phyloP scores from a whole-genome alignment of 2,888 invertebrate species.

The Scaptomyza cyrtandrae region DNA sequence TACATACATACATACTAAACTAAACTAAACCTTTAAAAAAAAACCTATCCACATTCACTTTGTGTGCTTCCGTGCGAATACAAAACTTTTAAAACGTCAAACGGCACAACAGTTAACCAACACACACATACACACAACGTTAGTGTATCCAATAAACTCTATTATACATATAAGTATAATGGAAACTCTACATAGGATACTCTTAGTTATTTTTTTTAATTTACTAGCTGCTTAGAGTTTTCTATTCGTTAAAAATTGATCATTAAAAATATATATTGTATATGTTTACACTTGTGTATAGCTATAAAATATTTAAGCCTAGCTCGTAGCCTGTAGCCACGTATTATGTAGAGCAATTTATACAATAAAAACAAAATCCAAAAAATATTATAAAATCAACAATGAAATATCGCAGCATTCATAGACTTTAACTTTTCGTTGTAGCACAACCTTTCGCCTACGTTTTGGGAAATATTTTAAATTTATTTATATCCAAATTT shows the following conservation, averaged over 20 bases:
- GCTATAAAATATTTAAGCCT: conserved; percentile 68
- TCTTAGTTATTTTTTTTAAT: conserved; percentile 36
- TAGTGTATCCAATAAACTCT: conserved; percentile 20
- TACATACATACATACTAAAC: conserved; percentile 23
- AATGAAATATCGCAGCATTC: not conserved
- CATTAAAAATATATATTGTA: conserved; percentile 31
- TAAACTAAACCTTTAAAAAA: conserved; percentile 5
- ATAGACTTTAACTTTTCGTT: not conserved
- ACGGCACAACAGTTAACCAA: conserved; percentile 24
- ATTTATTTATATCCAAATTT: not conserved
- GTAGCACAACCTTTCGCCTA: not conserved
- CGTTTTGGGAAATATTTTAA: not conserved
- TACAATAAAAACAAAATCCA: conserved; percentile 57
- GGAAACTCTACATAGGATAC: conserved; percentile 33
- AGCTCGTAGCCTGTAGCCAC: conserved; percentile 69
- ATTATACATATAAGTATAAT: conserved; percentile 21
- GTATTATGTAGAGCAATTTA: conserved; percentile 77
- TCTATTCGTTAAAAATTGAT: conserved; percentile 56
- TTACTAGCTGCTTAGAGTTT: conserved; percentile 60
- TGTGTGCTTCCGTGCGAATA: conserved; percentile 69
- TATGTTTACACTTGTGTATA: conserved; percentile 66
- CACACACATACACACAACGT: conserved; percentile 6
- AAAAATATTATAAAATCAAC: conserved; percentile 38
- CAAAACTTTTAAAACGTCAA: conserved; percentile 66
- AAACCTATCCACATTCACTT: conserved; percentile 25